These are phyloP conservation scores for Harpalus rufipes DNA, from an alignment of 2,888 invertebrate genomes.

Conservation along the genomic window DNA sequence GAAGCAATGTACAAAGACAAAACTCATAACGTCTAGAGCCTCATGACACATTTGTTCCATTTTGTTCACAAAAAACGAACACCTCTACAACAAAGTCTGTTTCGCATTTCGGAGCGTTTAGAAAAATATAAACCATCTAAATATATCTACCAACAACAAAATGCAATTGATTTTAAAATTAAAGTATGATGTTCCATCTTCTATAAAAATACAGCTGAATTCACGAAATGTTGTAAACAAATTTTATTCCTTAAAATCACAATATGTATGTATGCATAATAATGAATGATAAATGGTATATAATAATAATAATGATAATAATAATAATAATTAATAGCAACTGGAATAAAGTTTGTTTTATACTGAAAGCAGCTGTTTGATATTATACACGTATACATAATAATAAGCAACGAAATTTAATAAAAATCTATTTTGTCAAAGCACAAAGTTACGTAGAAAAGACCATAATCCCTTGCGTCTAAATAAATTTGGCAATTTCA, in stretches of 20 bases:
- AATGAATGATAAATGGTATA: not conserved
- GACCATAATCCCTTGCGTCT: constrained; percentile 25
- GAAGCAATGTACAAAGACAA: constrained; percentile 49
- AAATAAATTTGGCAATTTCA: constrained; percentile 56
- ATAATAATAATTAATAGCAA: constrained; percentile 39
- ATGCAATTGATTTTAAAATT: constrained; percentile 45
- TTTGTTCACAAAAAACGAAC: constrained; percentile 39
- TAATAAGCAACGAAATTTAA: constrained; percentile 51
- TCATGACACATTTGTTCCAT: constrained; percentile 44
- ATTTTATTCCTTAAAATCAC: constrained; percentile 47
- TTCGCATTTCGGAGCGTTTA: constrained; percentile 54
- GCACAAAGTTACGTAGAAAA: constrained; percentile 52
- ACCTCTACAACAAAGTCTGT: constrained; percentile 47
- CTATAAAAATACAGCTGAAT: constrained; percentile 53
- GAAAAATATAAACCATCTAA: constrained; percentile 64
- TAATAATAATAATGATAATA: constrained; percentile 25
- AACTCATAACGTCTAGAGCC: constrained; percentile 30
- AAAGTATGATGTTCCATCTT: constrained; percentile 23
- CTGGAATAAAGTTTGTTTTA: constrained; percentile 45
- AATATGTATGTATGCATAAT: constrained; percentile 12
- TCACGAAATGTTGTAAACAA: constrained; percentile 43
- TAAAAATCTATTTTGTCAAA: constrained; percentile 46
- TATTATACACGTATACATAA: constrained; percentile 53
- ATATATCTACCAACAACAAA: constrained; percentile 59
- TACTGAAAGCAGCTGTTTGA: constrained; percentile 43